These are phyloP conservation scores for Eclectus roratus DNA, from an alignment of 2,113 vertebrate species.

Conservation along the genomic window DNA sequence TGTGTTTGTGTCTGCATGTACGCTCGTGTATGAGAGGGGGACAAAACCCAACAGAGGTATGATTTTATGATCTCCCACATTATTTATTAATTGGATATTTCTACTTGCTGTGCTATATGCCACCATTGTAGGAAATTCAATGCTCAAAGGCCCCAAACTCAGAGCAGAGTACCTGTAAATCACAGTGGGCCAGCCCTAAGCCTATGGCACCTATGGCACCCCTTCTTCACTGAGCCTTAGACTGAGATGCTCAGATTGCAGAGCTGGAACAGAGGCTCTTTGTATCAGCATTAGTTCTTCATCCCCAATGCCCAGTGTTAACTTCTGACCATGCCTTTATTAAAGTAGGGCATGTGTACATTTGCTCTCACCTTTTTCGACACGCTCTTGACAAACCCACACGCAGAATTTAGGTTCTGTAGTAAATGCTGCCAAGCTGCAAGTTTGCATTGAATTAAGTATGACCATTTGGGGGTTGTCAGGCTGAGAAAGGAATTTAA, in stretches of 20 bases:
- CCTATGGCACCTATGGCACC: not conserved
- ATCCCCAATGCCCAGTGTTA: rapidly evolving
- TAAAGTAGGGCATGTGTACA: rapidly evolving
- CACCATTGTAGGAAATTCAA: rapidly evolving
- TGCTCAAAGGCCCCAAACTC: not conserved
- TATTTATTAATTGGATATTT: not conserved
- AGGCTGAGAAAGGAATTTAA: not conserved
- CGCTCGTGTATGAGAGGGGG: rapidly evolving
- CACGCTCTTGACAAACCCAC: rapidly evolving
- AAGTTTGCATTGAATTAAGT: not conserved
- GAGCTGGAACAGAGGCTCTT: not conserved
- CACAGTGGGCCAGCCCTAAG: not conserved
- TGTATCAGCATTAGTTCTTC: not conserved
- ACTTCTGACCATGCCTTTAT: not conserved
- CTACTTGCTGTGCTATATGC: rapidly evolving
- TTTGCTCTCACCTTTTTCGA: not conserved
- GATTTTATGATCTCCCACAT: not conserved
- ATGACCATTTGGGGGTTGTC: not conserved
- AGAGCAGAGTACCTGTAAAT: not conserved
- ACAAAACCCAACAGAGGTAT: not conserved
- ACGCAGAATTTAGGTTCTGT: not conserved
- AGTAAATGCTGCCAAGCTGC: not conserved
- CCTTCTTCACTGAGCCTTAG: not conserved
- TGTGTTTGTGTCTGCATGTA: not conserved
- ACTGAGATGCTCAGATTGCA: not conserved